Base-by-base conservation (phyloP, 2,113 vertebrate species). In the Tragelaphus scriptus region DNA sequence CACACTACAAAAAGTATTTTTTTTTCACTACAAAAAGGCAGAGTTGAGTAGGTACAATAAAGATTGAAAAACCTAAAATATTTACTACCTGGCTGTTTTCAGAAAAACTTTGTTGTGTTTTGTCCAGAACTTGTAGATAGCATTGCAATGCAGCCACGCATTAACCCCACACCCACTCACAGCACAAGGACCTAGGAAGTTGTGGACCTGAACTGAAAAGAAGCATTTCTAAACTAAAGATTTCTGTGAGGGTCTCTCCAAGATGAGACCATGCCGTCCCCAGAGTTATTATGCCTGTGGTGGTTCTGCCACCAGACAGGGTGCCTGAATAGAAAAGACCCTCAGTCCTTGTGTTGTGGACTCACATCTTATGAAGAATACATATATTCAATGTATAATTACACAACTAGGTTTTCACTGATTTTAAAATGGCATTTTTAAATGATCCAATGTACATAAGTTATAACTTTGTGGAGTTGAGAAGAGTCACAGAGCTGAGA, bases 91-190 rank as follows among this genome's bases (percentile, higher is more conserved):
- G 5, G 7, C 10, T 55, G 47, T 79, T 71, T 94, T 44, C 21
- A 6, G 30, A 40, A 79, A 32, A 63, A 32, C 1, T 53, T 87
- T 36, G 7, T 16, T 85, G 7, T 11, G 2, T 19, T 15, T 88
- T 2, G 8, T 36, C 17, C 75, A 25, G 25, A 94, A 63, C 49
- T 28, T 88, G 21, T 26, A 85, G 28, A 23, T 65, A 16, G 13
- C 17, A 26, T 17, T 80, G 53, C 8, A 71, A 44, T 30, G 14
- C 7, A 65, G 2, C 40, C 84, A 77, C 21, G 0, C 26, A 32
- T 26, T 14, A 17, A 47, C 11, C n/a, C 47, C 7, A 2, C 2
- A 13, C 25, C 3, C 25, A 21, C 1, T 40, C n/a, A 28, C 7
- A 51, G 3, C 44, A 58, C 61, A 63, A 51, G 16, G 4, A 6